Conservation (phyloP, 2,888 invertebrate genomes). For the Adela reaumurella region DNA sequence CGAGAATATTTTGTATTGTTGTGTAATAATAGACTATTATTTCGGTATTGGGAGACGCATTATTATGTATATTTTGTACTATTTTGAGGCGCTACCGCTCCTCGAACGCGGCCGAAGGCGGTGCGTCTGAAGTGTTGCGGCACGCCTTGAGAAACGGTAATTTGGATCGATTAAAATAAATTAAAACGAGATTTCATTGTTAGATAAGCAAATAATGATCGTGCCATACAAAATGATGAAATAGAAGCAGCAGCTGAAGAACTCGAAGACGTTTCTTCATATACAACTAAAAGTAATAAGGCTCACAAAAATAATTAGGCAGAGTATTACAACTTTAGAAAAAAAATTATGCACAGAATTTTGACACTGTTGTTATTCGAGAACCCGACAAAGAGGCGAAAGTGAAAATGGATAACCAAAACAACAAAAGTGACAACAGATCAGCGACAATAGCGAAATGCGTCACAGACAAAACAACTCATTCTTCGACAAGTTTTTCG, state of each 20-base stretch:
- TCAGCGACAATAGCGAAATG: slow-evolving; percentile 24
- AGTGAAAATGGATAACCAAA: slow-evolving; percentile 47
- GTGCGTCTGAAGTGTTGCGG: neutral
- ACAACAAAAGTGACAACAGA: slow-evolving; percentile 29
- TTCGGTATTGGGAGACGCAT: neutral
- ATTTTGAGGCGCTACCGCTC: neutral
- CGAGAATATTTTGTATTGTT: neutral
- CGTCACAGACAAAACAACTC: slow-evolving; percentile 19
- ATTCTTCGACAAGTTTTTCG: neutral
- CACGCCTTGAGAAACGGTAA: neutral
- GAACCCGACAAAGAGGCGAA: slow-evolving; percentile 17
- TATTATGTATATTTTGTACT: neutral
- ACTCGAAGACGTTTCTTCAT: no score
- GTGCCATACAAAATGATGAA: no score
- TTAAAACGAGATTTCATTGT: no score
- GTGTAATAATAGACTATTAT: neutral
- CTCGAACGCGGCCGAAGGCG: neutral
- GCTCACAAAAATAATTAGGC: no score
- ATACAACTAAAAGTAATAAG: no score
- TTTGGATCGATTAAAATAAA: no score
- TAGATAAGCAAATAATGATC: no score
- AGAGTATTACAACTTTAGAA: no score
- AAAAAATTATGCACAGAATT: neutral
- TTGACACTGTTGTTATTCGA: neutral
- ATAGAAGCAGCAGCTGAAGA: no score